Evolutionary conservation across 2,888 invertebrate species (phyloP), one percentile per base, ranked within the genome.

Genomic region (Dryobotodes eremita): DNA sequence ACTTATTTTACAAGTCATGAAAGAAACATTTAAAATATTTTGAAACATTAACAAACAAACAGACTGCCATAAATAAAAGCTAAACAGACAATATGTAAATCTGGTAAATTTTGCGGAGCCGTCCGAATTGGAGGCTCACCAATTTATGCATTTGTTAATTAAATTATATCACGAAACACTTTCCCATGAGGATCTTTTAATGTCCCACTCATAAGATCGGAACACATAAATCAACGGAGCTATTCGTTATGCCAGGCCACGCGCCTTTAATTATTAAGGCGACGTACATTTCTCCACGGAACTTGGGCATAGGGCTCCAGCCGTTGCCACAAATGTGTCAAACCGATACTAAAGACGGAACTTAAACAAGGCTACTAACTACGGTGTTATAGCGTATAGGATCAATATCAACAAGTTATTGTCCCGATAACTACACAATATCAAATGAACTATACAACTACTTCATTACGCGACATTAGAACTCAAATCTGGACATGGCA

Each of bases 171-270:
- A 91, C 89, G 75, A 81, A 86, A 88, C 90, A 89, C 91, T 91
- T 84, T 92, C 92, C 92, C 93, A 90, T 90, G 92, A 94, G 94
- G 92, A 94, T 92, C 92, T 94, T 94, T 94, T 93, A 95, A 94
- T 93, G 93, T 93, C 91, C 90, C 91, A 93, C 94, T 95, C 93
- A 92, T 94, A 94, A 94, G 93, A 93, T 93, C 92, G 92, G 92
- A 93, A 93, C 90, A 92, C 93, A 94, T 95, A 94, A 95, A 94
- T 95, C 94, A 95, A 93, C 90, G 90, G 82, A 84, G 92, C 92
- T 93, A 92, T 95, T 95, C 93, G 93, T 94, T 95, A 95, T 95
- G 94, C 95, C 83, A 78, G 86, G 89, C 92, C 93, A 93, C 92
- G 93, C 91, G 89, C 86, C 79, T 85, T 89, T 85, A 85, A 89